Base-by-base conservation (phyloP, 1,140 invertebrate species). In the Drosophila bifasciata region DNA sequence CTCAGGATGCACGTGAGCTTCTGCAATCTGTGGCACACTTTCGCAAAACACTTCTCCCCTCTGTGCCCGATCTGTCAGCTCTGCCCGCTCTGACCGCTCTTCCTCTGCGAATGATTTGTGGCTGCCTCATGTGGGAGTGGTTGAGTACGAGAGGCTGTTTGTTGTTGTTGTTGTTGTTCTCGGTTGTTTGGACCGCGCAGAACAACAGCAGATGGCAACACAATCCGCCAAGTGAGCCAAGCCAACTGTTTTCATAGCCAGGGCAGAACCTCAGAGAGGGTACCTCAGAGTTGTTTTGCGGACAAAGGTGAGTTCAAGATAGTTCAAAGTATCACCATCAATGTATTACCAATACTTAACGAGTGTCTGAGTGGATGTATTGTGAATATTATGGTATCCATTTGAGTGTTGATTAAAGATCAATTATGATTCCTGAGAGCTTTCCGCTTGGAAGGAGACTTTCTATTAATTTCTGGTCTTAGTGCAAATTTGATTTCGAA, bases 11-110 rank as follows among this genome's bases (percentile, higher is more conserved):
- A 79, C 71, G 80, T 85, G 79, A 67, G 57, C 50, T 57, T 46
- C 71, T 60, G 71, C 53, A 84, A 79, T 79, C 80, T 79, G 80
- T 68, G 55, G 67, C 53, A 60, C 62, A 72, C 73, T 72, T 76
- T 55, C 51, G 39, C 41, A 69, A 58, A 76, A 17, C 8, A 8
- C 23, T 13, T 7, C 17, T 2, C 8, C 43, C 9, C 7, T 1
- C 28, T 28, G 7, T 28, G 25, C 6, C n/a, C 0, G 5, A 5
- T 0, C 51, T 13, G 19, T 28, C 25, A 8, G 23, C 58, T 32
- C 15, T 49, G 5, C 9, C 23, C n/a, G n/a, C n/a, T n/a, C n/a
- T n/a, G n/a, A n/a, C 25, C 11, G 23, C 58, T 32, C 15, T 49
- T 11, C 9, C 23, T n/a, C 46, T 32, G 36, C 32, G 23, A 49